These are phyloP conservation scores for Drosophila borborema DNA, from an alignment of 2,888 invertebrate genomes.

Conservation along the genomic window DNA sequence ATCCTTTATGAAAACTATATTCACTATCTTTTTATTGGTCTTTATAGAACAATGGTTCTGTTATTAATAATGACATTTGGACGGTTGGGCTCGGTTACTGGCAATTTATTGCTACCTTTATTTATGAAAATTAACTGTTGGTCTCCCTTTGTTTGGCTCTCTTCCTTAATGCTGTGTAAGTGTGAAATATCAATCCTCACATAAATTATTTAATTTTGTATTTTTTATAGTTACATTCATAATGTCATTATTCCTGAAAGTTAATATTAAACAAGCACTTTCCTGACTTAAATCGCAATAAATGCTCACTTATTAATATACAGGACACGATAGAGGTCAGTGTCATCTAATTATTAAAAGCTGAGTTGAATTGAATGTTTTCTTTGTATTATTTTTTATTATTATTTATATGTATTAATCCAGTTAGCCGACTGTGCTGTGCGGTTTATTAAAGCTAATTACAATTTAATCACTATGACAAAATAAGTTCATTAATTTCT, in stretches of 20 bases:
- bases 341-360: too few species aligned
- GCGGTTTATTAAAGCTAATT: slow-evolving; percentile 51
- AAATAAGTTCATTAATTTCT: slow-evolving; percentile 57
- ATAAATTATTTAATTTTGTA: not conserved
- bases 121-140: slow-evolving; percentile 89
- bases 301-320: too few species aligned
- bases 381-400: not conserved
- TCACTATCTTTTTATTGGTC: not conserved
- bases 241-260: slow-evolving; percentile 63
- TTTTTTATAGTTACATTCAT: slow-evolving; percentile 58
- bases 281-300: slow-evolving; percentile 12
- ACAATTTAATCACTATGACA: slow-evolving; percentile 47
- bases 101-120: slow-evolving; percentile 89
- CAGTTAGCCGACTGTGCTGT: slow-evolving; percentile 31
- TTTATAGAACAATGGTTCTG: slow-evolving; percentile 89
- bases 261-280: slow-evolving; percentile 52
- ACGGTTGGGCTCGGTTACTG: slow-evolving; percentile 89
- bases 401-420: slow-evolving; percentile 31
- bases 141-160: slow-evolving; percentile 90
- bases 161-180: slow-evolving; percentile 87
- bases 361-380: not conserved
- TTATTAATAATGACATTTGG: slow-evolving; percentile 90
- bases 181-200: not conserved
- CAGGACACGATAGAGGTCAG: too few species aligned
- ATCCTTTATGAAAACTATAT: too few species aligned